Conservation (phyloP, 1,140 invertebrate genomes). For the Dinoponera quadriceps region DNA sequence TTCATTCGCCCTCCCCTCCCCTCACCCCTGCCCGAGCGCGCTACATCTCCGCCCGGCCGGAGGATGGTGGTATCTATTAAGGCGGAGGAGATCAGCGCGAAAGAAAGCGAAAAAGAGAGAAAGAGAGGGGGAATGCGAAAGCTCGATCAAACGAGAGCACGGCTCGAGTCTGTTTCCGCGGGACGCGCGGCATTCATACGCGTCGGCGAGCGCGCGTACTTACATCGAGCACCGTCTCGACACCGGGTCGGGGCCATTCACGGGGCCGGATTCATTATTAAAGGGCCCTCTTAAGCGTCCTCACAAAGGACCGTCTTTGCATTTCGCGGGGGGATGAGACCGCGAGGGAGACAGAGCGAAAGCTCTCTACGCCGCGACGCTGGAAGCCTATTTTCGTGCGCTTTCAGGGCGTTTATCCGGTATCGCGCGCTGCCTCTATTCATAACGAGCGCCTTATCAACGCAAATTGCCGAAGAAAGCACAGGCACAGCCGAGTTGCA, state of each 20-base stretch:
- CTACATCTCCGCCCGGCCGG: slow-evolving; percentile 31
- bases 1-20: neutral
- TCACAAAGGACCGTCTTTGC: slow-evolving; percentile 52
- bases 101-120: neutral
- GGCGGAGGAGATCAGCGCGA: neutral
- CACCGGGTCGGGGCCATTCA: slow-evolving; percentile 26
- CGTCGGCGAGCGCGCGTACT: slow-evolving; percentile 31
- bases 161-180: slow-evolving; percentile 49
- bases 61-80: no score
- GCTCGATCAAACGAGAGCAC: slow-evolving; percentile 54
- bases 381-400: slow-evolving; percentile 59
- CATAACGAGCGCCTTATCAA: slow-evolving; percentile 40
- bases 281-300: slow-evolving; percentile 44
- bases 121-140: no score
- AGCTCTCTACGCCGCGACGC: slow-evolving; percentile 15
- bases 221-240: slow-evolving; percentile 5
- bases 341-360: neutral
- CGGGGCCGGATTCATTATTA: slow-evolving; percentile 68
- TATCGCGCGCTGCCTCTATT: slow-evolving; percentile 54
- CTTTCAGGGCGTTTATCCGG: slow-evolving; percentile 56
- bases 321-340: neutral
- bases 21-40: no score
- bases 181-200: slow-evolving; percentile 31
- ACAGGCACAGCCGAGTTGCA: neutral
- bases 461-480: slow-evolving; percentile 49